Evolutionary conservation across 2,113 vertebrate genomes (phyloP), one percentile per base, ranked within the genome.

Genomic region (Daboia siamensis): DNA sequence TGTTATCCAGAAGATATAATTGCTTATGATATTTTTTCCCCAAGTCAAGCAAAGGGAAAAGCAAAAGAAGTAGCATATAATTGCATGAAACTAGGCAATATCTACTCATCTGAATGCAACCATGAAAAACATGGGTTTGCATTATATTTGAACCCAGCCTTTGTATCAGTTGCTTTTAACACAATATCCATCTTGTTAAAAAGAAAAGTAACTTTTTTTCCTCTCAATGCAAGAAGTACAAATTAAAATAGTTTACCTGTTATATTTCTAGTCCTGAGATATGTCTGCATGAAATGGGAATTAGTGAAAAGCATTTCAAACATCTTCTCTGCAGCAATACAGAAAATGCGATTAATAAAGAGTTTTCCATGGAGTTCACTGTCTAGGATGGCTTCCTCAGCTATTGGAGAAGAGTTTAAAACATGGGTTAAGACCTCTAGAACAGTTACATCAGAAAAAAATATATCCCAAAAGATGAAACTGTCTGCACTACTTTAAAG

Each of bases 231-330:
- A 91, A 13, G 84, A 84, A 59, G 10, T n/a, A 24, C 93, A 69
- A 69, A 95, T 94, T 91, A 94, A 21, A 48, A 0, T 89, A 94
- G 97, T 93, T 97, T 96, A 99, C 99, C 98, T 96, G 98, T 98
- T 92, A 99, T 99, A 94, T 99, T 99, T 95, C 98, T 98, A 95
- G 97, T 93, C 74, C 86, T 96, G 95, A 97, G 91, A 95, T 99
- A 99, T 94, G 97, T 98, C 95, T 97, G 98, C 93, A 98, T 97
- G 97, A 99, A 99, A 93, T 92, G 93, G 23, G 99, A 99, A 94
- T 98, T 98, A 0, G 97, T 98, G 97, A 99, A 99, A 90, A 99
- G 98, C 93, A 99, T 95, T 94, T 99, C 98, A 95, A 99, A 99
- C 99, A 99, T 98, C 95, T 98, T 98, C 93, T 97, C 98, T n/a